phyloP scores from a whole-genome alignment of 53 echinoderm and acorn worm species.

The Holothuria scabra region DNA sequence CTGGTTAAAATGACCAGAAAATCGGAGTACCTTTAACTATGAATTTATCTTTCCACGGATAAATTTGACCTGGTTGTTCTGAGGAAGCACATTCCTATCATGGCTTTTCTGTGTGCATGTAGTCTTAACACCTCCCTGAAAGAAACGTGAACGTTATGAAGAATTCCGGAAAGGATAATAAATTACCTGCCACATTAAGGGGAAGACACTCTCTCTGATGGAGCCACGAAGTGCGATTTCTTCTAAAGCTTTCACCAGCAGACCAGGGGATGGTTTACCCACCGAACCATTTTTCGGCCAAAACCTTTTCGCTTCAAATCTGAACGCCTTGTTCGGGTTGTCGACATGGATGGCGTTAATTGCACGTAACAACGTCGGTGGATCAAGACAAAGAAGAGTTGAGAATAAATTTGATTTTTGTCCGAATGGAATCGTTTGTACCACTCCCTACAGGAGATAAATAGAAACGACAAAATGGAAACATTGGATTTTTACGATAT shows the following conservation, averaged over 20 bases:
- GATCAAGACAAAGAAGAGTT: slow-evolving; percentile 67
- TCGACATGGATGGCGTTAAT: slow-evolving; percentile 79
- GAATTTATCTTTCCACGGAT: no score
- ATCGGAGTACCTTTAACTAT: no score
- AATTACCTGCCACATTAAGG: slow-evolving; percentile 87
- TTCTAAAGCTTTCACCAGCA: slow-evolving; percentile 87
- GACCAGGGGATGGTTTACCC: slow-evolving; percentile 75
- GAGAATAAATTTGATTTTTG: neutral
- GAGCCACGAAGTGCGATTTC: slow-evolving; percentile 83
- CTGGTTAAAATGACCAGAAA: no score
- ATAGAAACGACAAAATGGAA: neutral
- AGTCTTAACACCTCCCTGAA: no score
- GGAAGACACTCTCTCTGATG: slow-evolving; percentile 82
- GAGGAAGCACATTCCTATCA: no score
- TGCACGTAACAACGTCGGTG: slow-evolving; percentile 64
- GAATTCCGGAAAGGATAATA: neutral
- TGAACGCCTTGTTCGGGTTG: slow-evolving; percentile 77
- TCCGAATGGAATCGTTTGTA: neutral
- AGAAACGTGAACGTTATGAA: no score
- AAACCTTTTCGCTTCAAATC: slow-evolving; percentile 87
- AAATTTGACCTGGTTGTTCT: no score
- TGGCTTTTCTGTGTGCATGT: no score
- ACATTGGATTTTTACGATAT: no score
- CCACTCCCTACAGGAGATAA: slow-evolving; percentile 27
- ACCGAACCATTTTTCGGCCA: slow-evolving; percentile 78